Base-by-base conservation (phyloP, 2,797 vertebrate species). In the Streptopelia turtur region DNA sequence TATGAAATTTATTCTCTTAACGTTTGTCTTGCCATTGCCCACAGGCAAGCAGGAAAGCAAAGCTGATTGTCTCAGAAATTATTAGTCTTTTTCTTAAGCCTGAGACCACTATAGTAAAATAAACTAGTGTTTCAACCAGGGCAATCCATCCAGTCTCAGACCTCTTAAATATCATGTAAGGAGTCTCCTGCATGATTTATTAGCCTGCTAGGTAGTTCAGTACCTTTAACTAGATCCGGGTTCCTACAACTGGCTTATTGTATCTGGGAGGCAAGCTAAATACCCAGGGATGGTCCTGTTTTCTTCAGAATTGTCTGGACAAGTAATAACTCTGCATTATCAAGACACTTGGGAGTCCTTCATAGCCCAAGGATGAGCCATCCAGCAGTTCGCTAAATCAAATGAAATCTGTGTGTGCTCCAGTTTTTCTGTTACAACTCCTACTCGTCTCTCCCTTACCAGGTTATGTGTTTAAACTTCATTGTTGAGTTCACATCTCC, bases 1-100 rank as follows among this genome's bases (percentile, higher is more conserved):
- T 5, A 52, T 55, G 7, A 39, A 53, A 15, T 61, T 72, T 25
- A 37, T 65, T 83, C 2, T 69, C 35, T 16, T 11, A 13, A 72
- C 33, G 10, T 74, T 89, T 6, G 9, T 85, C 30, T 87, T 83
- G 23, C 21, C 3, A 1, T 53, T 0, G 0, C n/a, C 31, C 55
- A 0, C 37, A 59, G 28, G 8, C 55, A 45, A 70, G 25, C 37
- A 43, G 50, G 63, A 87, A 4, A 64, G 33, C 25, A 86, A 55
- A 41, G 10, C 14, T 39, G 5, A 3, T 52, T 28, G 31, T 72
- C 33, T 27, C 24, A 43, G n/a, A 23, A 45, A 10, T 78, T 61
- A 13, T 3, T 57, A 12, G 5, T 12, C 16, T 53, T 22, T 57
- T 88, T 72, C 50, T 86, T 27, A 35, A 85, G 49, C 9, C 14